A percentile compares a stretch with the other conserved stretches of the same genome.
phyloP scores from a whole-genome alignment of 2,888 invertebrate species.

The Pinctada fucata region DNA sequence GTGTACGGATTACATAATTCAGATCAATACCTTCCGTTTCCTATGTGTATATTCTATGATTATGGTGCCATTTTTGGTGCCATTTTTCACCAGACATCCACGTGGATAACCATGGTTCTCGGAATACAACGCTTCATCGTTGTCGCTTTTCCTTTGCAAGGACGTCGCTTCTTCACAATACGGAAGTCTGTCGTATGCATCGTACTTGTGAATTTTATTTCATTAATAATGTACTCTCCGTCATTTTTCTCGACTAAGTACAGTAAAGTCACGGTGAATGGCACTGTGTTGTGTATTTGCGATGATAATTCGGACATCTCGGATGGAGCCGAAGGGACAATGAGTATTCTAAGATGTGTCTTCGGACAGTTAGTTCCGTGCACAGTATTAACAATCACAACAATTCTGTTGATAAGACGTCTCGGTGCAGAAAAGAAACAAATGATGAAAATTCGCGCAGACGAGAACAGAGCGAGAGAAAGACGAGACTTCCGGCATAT shows the following conservation, averaged over 20 bases:
- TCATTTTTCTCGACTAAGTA: constrained; percentile 27
- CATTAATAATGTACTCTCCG: constrained; percentile 17
- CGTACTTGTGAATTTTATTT: constrained; percentile 13
- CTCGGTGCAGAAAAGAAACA: constrained; percentile 18
- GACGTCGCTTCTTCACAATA: constrained; percentile 34
- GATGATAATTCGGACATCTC: constrained; percentile 30
- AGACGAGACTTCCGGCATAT: constrained; percentile 33
- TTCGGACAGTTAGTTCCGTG: constrained; percentile 31
- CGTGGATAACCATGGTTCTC: constrained; percentile 37
- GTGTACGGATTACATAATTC: constrained; percentile 28
- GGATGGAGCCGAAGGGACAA: constrained; percentile 9
- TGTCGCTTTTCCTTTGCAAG: constrained; percentile 33
- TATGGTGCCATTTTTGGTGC: constrained; percentile 27
- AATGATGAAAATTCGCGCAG: constrained; percentile 19
- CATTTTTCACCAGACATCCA: constrained; percentile 33
- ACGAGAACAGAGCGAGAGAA: constrained; percentile 31
- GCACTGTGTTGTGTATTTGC: constrained; percentile 25
- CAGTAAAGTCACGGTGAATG: constrained; percentile 14
- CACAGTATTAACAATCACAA: constrained; percentile 19
- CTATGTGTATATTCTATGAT: constrained; percentile 37
- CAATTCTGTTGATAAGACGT: constrained; percentile 19
- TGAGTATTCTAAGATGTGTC: constrained; percentile 17
- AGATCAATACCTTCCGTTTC: constrained; percentile 25
- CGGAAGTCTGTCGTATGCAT: constrained; percentile 16
- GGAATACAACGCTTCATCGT: constrained; percentile 40